phyloP scores from a whole-genome alignment of 2,888 invertebrate genomes.

The Luperina nickerlii region DNA sequence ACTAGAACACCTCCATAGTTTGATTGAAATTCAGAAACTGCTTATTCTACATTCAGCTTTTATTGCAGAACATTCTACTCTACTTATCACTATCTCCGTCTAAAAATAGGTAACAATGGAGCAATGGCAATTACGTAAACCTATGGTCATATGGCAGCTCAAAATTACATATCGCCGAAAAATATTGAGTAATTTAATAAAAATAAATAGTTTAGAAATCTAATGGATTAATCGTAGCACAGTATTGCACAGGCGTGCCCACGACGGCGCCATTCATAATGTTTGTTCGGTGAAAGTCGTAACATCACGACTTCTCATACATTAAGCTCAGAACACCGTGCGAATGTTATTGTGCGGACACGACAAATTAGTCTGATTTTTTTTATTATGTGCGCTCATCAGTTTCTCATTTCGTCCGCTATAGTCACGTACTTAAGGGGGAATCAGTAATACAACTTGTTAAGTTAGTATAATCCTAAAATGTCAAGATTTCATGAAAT shows the following conservation, averaged over 20 bases:
- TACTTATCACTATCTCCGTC: background rate
- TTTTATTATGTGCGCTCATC: constrained; percentile 81
- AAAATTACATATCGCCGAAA: constrained; percentile 20
- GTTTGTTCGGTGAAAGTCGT: constrained; percentile 86
- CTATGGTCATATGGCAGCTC: background rate
- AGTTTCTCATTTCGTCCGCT: constrained; percentile 82
- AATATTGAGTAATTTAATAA: constrained; percentile 59
- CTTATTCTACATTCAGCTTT: background rate
- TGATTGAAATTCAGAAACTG: constrained; percentile 16
- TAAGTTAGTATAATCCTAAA: no score
- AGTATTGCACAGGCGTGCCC: constrained; percentile 68
- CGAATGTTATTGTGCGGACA: constrained; percentile 80
- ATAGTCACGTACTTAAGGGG: constrained; percentile 58
- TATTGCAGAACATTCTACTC: background rate
- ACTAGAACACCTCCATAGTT: constrained; percentile 34
- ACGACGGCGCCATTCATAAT: constrained; percentile 81
- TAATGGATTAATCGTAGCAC: constrained; percentile 65
- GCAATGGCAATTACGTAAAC: constrained; percentile 27
- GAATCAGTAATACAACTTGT: no score
- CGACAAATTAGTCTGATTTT: constrained; percentile 77
- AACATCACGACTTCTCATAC: constrained; percentile 88
- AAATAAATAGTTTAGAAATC: constrained; percentile 65
- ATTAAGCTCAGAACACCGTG: constrained; percentile 85
- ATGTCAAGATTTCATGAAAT: no score
- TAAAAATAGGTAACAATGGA: constrained; percentile 7